Evolutionary conservation across 2,113 vertebrate species (phyloP).

Genomic region (Hydrolagus affinis): DNA sequence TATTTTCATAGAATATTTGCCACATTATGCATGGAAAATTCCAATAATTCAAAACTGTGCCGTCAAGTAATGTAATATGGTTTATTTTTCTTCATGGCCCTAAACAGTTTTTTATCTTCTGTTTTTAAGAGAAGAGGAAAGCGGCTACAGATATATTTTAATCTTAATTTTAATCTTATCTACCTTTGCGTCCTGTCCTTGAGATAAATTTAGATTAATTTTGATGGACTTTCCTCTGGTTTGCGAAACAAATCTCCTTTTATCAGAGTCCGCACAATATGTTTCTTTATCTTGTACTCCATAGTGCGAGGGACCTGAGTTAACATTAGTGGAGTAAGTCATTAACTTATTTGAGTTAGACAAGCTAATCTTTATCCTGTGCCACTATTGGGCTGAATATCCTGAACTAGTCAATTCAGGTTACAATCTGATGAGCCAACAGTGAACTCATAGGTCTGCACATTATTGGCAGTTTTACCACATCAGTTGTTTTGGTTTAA

Average conservation of each 20-base stretch:
- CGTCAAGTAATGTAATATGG: not conserved
- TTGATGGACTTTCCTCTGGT: not conserved
- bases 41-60: not conserved
- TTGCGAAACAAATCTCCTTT: not conserved
- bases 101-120: not conserved
- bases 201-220: not conserved
- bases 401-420: not conserved
- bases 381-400: not conserved
- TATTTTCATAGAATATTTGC: not conserved
- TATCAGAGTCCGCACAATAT: not conserved
- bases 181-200: not conserved
- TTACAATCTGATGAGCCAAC: not conserved
- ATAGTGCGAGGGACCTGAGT: not conserved
- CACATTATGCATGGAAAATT: not conserved
- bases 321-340: not conserved
- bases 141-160: not conserved
- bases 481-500: not conserved
- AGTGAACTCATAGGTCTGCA: not conserved
- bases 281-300: not conserved
- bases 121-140: not conserved
- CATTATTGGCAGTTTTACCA: not conserved
- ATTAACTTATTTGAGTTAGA: not conserved
- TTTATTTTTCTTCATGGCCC: not conserved
- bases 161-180: not conserved
- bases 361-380: not conserved